phyloP scores from a whole-genome alignment of 2,113 vertebrate species.

The Halichoerus grypus region DNA sequence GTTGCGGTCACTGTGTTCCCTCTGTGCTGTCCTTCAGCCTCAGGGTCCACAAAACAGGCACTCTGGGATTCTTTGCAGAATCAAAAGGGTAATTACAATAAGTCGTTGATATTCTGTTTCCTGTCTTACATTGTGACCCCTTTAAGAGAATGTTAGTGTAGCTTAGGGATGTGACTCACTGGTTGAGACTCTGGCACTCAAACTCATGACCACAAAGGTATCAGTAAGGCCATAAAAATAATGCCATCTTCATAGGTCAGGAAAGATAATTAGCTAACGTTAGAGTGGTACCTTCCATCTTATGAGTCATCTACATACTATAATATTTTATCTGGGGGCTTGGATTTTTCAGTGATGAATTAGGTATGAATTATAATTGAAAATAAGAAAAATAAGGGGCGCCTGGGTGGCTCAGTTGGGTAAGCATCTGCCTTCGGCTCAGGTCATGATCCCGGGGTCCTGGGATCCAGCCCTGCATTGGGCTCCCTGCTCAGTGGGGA shows the following conservation, averaged over 20 bases:
- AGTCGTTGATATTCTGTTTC: background rate
- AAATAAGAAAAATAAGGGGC: background rate
- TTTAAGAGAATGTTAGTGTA: background rate
- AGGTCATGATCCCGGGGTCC: accelerated
- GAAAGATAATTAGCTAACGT: background rate
- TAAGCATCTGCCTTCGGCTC: background rate
- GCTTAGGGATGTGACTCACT: background rate
- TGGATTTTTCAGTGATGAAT: background rate
- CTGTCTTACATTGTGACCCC: background rate
- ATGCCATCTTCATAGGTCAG: background rate
- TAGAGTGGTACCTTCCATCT: background rate
- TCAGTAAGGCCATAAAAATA: background rate
- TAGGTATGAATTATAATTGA: background rate
- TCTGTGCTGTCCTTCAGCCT: background rate
- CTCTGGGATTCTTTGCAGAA: background rate
- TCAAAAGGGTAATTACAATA: background rate
- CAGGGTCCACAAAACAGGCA: background rate
- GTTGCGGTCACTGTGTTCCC: background rate
- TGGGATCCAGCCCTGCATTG: accelerated
- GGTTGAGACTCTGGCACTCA: background rate
- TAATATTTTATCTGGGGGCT: background rate
- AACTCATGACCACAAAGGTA: background rate
- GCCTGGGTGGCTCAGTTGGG: background rate
- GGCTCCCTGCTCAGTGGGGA: background rate
- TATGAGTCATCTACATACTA: background rate